phyloP scores from a whole-genome alignment of 2,113 vertebrate genomes.

The Lasiurus borealis region DNA sequence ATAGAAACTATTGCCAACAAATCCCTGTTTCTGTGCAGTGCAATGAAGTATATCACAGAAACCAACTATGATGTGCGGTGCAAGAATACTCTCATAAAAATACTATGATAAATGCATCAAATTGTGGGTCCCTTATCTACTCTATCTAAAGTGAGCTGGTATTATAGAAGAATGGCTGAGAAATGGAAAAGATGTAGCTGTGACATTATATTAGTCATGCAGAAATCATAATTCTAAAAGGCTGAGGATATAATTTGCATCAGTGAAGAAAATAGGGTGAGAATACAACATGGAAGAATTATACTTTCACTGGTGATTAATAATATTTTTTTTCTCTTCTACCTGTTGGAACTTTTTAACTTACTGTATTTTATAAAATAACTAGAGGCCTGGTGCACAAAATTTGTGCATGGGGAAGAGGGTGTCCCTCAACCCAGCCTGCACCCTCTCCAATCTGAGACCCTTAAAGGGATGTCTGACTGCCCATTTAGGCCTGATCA shows the following conservation, averaged over 20 bases:
- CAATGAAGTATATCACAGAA: background rate
- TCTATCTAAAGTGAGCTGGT: background rate
- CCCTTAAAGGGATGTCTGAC: no score
- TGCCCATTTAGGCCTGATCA: no score
- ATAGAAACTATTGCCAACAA: background rate
- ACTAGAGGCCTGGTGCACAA: no score
- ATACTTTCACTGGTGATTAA: background rate
- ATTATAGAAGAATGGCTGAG: background rate
- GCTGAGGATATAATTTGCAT: background rate
- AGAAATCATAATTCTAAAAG: constrained; percentile 23
- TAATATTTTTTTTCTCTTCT: background rate
- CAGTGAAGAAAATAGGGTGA: background rate
- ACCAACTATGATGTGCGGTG: background rate
- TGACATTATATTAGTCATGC: background rate
- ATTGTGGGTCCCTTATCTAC: background rate
- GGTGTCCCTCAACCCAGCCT: no score
- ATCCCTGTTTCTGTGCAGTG: background rate
- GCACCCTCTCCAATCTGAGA: no score
- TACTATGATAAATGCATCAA: background rate
- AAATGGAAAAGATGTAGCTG: background rate
- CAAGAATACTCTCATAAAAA: constrained; percentile 22
- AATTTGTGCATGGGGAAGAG: no score
- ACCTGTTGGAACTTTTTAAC: background rate
- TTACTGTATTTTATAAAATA: background rate
- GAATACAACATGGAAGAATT: background rate